These are phyloP conservation scores for Candoia aspera DNA, from an alignment of 2,113 vertebrate species.

Conservation along the genomic window DNA sequence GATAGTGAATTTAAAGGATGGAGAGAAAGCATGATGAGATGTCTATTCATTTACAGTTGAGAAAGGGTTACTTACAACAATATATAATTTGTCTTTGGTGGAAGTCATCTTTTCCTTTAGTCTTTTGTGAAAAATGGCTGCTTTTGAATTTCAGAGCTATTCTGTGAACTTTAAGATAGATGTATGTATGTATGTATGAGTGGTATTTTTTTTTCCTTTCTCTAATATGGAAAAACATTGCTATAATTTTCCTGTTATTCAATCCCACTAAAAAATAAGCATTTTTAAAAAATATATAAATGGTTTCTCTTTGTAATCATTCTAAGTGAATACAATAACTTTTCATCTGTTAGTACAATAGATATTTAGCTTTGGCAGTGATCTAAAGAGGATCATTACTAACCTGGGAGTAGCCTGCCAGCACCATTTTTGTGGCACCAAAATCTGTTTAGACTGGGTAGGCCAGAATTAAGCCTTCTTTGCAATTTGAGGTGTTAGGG, in stretches of 20 bases:
- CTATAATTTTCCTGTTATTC: not conserved
- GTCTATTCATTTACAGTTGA: not conserved
- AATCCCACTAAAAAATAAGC: too few relatives aligned
- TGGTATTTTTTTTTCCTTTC: slow-evolving; percentile 42
- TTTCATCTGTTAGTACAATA: not conserved
- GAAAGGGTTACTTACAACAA: not conserved
- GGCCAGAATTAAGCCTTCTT: not conserved
- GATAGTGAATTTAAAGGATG: not conserved
- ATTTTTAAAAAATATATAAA: not conserved
- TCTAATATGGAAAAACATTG: slow-evolving; percentile 12
- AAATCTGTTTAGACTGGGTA: not conserved
- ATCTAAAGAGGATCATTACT: not conserved
- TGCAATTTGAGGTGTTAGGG: not conserved
- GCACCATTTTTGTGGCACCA: not conserved
- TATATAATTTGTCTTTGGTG: not conserved
- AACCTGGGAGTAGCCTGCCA: not conserved
- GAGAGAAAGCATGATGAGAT: not conserved
- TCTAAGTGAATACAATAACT: not conserved
- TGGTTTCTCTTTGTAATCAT: not conserved
- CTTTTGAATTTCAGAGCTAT: not conserved
- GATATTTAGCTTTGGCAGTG: not conserved
- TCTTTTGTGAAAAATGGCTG: not conserved
- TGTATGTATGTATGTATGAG: not conserved
- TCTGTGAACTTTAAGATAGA: not conserved
- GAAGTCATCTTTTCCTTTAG: not conserved